phyloP scores from a whole-genome alignment of 2,797 vertebrate genomes.

The Crypturellus tataupa region DNA sequence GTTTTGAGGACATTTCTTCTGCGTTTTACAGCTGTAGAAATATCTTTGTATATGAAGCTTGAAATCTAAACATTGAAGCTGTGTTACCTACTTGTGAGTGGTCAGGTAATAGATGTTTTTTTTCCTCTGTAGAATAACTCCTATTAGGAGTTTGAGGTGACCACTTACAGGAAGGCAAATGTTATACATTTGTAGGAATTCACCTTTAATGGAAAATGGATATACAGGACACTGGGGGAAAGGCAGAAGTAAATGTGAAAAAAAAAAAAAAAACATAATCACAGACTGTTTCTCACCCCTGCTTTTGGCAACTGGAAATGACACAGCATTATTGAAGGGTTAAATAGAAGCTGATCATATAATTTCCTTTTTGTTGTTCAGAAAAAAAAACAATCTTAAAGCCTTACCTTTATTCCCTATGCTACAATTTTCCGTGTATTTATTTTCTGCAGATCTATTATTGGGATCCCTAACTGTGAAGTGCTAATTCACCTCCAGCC shows the following conservation, averaged over 20 bases:
- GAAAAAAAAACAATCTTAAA: conserved; percentile 9
- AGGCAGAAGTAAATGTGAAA: not conserved
- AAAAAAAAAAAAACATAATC: not conserved
- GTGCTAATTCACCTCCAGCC: conserved; percentile 91
- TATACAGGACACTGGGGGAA: not conserved
- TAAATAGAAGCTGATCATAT: not conserved
- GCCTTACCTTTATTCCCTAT: not conserved
- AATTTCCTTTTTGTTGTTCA: not conserved
- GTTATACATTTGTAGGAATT: not conserved
- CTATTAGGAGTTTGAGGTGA: not conserved
- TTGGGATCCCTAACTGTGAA: conserved; percentile 93
- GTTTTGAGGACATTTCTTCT: not conserved
- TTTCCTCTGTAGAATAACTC: not conserved
- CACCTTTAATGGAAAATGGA: not conserved
- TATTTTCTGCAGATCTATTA: conserved; percentile 85
- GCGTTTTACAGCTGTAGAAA: not conserved
- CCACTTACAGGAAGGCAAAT: not conserved
- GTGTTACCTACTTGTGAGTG: not conserved
- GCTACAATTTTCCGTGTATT: not conserved
- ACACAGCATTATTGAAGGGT: not conserved
- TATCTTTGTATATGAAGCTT: not conserved
- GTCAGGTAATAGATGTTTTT: not conserved
- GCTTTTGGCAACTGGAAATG: not conserved
- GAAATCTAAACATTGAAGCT: not conserved
- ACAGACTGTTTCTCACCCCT: not conserved